Percentiles rank a stretch among this genome's conserved stretches.
phyloP scores from a whole-genome alignment of 2,797 vertebrate genomes.

The Diplodus puntazzo region DNA sequence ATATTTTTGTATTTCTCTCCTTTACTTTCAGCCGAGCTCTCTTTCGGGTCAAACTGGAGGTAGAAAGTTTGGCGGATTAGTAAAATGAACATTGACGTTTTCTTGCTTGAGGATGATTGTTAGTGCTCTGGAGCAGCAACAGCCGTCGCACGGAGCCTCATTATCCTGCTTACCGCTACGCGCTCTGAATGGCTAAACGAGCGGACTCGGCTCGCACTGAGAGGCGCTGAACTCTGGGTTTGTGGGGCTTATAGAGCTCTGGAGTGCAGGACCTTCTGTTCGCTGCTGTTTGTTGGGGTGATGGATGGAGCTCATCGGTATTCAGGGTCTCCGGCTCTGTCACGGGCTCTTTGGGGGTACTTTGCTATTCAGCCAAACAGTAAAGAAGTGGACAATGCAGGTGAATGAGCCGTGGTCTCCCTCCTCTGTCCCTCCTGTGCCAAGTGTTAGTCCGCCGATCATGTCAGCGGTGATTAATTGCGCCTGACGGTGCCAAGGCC shows the following conservation, averaged over 20 bases:
- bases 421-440: constrained; percentile 34
- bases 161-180: constrained; percentile 55
- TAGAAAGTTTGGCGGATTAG: constrained; percentile 39
- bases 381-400: constrained; percentile 50
- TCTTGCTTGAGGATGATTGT: constrained; percentile 58
- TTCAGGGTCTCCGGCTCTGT: constrained; percentile 58
- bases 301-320: constrained; percentile 75
- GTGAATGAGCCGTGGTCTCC: constrained; percentile 52
- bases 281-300: constrained; percentile 61
- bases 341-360: constrained; percentile 32
- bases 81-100: constrained; percentile 45
- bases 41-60: constrained; percentile 19
- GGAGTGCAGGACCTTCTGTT: constrained; percentile 60
- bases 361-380: constrained; percentile 50
- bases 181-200: constrained; percentile 50
- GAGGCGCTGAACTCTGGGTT: constrained; percentile 54
- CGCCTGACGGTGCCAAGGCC: constrained; percentile 44
- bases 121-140: constrained; percentile 45
- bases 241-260: constrained; percentile 32
- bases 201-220: background rate
- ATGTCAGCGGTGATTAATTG: constrained; percentile 63
- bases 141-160: constrained; percentile 43
- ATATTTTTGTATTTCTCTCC: no score
- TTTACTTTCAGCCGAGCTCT: background rate
- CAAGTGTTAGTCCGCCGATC: constrained; percentile 45